Evolutionary conservation across 1,140 invertebrate species (phyloP), one percentile per base, ranked within the genome.

Genomic region (Coelopa frigida): DNA sequence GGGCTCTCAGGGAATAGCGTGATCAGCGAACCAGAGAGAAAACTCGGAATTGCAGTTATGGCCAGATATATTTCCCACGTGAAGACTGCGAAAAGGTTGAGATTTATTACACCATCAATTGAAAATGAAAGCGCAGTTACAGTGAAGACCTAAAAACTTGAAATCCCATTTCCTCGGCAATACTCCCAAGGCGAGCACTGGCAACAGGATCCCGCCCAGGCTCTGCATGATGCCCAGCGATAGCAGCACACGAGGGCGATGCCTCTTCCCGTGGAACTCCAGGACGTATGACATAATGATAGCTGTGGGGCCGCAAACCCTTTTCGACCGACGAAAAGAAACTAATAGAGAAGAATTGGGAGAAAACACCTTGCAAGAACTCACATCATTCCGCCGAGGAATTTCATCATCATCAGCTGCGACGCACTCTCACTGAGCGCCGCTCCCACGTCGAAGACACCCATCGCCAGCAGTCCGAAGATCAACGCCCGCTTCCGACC

Each of bases 61-160:
- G 82, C 70, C 1, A 90, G 68, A 64, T 84, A 89, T 10, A 90
- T 70, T 49, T 87, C 78, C 87, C 87, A 92, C 78, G 82, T 54
- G 78, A 80, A 6, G 76, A 56, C 81, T 83, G 44, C 11, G 31
- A 33, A 42, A 41, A n/a, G 18, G 23, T n/a, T n/a, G n/a, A 24
- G 7, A 26, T 42, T 27, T 42, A 42, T 1, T n/a, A 42, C 12
- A 26, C 40, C 40, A 42, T 27, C 26, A 14, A 27, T n/a, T 6
- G 29, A 27, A 2, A 17, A 14, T 15, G 24, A n/a, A 15, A 42
- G 12, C 7, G 40, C 40, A 7, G n/a, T 42, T 8, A 42, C 29
- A 24, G 24, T 11, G 11, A 42, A 14, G 23, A n/a, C n/a, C n/a
- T n/a, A n/a, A n/a, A 32, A 27, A 44, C 20, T 44, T 44, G 15